Percentiles rank a stretch among this genome's conserved stretches.
Evolutionary conservation across 2,113 vertebrate genomes (phyloP).

Genomic region (Climacteris rufus): DNA sequence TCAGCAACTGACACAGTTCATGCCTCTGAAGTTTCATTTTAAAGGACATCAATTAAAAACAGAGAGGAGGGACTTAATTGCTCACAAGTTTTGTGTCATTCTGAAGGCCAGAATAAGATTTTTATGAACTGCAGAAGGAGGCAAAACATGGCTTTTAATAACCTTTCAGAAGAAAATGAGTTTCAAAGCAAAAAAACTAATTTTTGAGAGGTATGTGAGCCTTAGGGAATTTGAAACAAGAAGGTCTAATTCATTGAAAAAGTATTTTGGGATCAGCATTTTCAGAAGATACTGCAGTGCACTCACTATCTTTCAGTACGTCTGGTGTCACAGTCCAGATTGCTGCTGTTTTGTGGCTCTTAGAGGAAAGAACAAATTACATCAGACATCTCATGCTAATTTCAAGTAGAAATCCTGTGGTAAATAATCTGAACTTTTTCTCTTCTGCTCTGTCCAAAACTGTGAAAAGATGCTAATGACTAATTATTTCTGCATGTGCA

Average conservation of each 20-base stretch:
- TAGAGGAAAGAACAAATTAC: neutral
- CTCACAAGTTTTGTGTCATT: conserved; percentile 33
- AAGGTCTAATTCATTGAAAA: neutral
- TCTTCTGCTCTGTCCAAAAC: neutral
- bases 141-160: conserved; percentile 16
- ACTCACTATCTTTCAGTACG: neutral
- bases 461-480: neutral
- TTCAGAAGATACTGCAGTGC: neutral
- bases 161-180: conserved; percentile 35
- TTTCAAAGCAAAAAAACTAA: conserved; percentile 15
- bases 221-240: neutral
- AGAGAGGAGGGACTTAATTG: conserved; percentile 1
- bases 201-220: conserved; percentile 11
- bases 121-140: neutral
- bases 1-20: neutral
- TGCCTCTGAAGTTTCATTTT: conserved; percentile 42
- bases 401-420: neutral
- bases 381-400: neutral
- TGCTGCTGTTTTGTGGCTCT: neutral
- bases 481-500: neutral
- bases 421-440: neutral
- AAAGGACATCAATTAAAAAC: conserved; percentile 56
- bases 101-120: neutral
- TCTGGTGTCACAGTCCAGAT: neutral
- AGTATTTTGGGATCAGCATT: neutral